Evolutionary conservation across 2,113 vertebrate genomes (phyloP).

Genomic region (Pollimyrus isidori): DNA sequence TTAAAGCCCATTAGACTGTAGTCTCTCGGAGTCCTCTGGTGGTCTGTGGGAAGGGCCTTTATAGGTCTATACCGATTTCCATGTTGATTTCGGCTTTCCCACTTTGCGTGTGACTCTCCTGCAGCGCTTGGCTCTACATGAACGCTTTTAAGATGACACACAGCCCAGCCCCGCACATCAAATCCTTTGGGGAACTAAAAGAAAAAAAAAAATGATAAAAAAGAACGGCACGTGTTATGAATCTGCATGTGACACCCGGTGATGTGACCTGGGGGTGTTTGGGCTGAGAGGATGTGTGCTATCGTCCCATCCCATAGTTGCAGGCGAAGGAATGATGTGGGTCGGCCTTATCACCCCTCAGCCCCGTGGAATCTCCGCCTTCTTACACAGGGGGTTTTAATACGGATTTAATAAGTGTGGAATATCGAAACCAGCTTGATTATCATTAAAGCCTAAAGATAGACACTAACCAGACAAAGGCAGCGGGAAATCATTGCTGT

Average conservation of each 20-base stretch:
- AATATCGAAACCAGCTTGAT: background rate
- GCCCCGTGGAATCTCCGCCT: background rate
- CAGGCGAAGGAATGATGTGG: background rate
- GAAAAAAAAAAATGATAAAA: background rate
- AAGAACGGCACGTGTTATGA: background rate
- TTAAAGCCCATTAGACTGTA: background rate
- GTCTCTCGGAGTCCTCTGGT: background rate
- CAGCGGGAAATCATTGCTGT: background rate
- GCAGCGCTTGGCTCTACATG: background rate
- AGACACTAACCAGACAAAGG: background rate
- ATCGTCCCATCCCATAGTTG: background rate
- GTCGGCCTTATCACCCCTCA: background rate
- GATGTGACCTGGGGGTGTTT: background rate
- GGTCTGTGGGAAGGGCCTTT: background rate
- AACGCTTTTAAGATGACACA: background rate
- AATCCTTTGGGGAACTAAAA: background rate
- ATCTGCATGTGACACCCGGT: background rate
- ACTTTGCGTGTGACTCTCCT: background rate
- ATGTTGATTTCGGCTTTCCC: background rate
- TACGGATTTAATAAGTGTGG: background rate
- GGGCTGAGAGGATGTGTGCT: background rate
- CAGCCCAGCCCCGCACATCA: background rate
- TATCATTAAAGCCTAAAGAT: background rate
- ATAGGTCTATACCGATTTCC: background rate
- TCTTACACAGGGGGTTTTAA: background rate